Percentiles rank a stretch among this genome's conserved stretches.
Evolutionary conservation across 1,140 invertebrate genomes (phyloP).

Genomic region (Carcinoscorpius rotundicauda): DNA sequence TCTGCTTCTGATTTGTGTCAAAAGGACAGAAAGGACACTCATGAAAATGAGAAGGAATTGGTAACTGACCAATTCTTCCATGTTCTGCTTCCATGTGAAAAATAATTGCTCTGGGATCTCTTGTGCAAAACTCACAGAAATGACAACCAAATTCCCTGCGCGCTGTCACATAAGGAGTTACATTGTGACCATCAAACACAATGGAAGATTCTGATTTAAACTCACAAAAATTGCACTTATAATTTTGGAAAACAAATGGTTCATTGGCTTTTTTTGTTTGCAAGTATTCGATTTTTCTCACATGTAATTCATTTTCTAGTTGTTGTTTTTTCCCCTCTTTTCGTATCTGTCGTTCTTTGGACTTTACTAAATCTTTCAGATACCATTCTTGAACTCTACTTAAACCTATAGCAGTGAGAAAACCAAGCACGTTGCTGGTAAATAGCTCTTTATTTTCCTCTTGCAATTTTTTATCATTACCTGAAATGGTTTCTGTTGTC

Average conservation of each 20-base stretch:
- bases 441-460: too few species aligned
- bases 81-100: constrained; percentile 86
- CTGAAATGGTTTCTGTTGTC: too few species aligned
- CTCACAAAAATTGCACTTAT: constrained; percentile 79
- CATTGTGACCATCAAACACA: constrained; percentile 77
- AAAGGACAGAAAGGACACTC: constrained; percentile 89
- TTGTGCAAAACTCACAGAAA: constrained; percentile 68
- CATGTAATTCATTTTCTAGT: constrained; percentile 65
- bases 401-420: constrained; percentile 82
- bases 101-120: constrained; percentile 72
- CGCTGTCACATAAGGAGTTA: constrained; percentile 82
- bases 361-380: constrained; percentile 73
- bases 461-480: too few species aligned
- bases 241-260: constrained; percentile 60
- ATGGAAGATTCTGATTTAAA: constrained; percentile 83
- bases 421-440: constrained; percentile 39
- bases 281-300: constrained; percentile 63
- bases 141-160: constrained; percentile 52
- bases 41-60: constrained; percentile 68
- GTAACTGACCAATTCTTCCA: constrained; percentile 62
- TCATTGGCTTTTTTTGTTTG: constrained; percentile 46
- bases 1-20: constrained; percentile 88
- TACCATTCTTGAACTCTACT: constrained; percentile 86
- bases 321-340: constrained; percentile 43
- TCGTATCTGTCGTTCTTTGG: constrained; percentile 62